phyloP scores from a whole-genome alignment of 2,888 invertebrate genomes.

The Dynastes grantii region DNA sequence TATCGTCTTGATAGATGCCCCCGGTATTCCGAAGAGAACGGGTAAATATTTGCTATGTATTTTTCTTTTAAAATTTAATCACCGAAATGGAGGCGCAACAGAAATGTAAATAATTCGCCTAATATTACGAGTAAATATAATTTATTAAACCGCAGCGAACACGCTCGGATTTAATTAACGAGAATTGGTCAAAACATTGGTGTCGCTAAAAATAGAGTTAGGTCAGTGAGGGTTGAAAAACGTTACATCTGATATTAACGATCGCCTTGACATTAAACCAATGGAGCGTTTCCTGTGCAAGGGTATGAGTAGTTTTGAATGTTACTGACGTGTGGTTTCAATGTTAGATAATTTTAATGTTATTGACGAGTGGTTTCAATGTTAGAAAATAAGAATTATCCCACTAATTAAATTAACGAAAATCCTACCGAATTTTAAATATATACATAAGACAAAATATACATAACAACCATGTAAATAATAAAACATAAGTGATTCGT shows the following conservation, averaged over 20 bases:
- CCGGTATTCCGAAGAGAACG: no score
- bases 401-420: no score
- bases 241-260: conserved; percentile 7
- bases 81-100: background rate
- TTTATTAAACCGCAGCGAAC: conserved; percentile 18
- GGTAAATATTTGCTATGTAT: background rate
- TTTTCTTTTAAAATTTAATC: background rate
- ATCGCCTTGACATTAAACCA: conserved; percentile 18
- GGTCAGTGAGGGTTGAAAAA: conserved; percentile 2
- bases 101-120: background rate
- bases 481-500: no score
- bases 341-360: background rate
- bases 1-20: background rate
- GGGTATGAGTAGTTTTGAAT: background rate
- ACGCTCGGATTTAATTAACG: conserved; percentile 29
- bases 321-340: background rate
- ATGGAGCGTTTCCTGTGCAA: background rate
- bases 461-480: no score
- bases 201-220: conserved; percentile 17
- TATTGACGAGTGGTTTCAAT: no score
- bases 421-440: background rate
- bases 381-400: background rate
- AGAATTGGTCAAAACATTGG: conserved; percentile 18
- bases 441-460: no score
- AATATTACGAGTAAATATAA: background rate